Evolutionary conservation across 2,113 vertebrate species (phyloP).

Genomic region (Periophthalmus modestus): DNA sequence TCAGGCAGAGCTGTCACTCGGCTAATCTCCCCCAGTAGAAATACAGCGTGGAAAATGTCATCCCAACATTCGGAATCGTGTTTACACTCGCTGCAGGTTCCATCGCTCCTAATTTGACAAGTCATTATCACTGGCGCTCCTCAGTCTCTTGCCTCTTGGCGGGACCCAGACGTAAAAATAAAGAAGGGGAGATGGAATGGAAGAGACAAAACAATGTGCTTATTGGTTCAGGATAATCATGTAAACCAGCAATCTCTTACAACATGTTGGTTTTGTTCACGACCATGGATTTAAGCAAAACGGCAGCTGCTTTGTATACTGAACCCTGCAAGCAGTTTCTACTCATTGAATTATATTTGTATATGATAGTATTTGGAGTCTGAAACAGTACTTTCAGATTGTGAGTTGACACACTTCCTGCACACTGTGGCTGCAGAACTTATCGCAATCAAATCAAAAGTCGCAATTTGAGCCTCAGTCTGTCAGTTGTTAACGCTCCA

Average conservation of each 20-base stretch:
- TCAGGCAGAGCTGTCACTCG: slow-evolving; percentile 68
- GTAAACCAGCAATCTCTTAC: slow-evolving; percentile 43
- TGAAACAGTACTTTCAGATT: neutral
- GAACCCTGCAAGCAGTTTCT: neutral
- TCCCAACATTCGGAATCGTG: slow-evolving; percentile 71
- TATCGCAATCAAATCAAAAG: too few relatives aligned
- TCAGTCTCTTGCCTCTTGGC: slow-evolving; percentile 52
- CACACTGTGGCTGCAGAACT: too few relatives aligned
- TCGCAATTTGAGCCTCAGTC: too few relatives aligned
- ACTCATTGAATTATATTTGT: neutral
- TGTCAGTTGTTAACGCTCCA: too few relatives aligned
- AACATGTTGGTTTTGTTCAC: slow-evolving; percentile 16
- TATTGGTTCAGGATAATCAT: slow-evolving; percentile 46
- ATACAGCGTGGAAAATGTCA: slow-evolving; percentile 74
- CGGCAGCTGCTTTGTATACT: neutral
- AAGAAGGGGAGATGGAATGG: slow-evolving; percentile 33
- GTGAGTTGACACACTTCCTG: too few relatives aligned
- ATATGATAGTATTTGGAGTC: neutral
- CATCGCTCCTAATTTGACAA: slow-evolving; percentile 78
- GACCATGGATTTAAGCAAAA: neutral
- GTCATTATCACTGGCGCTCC: slow-evolving; percentile 74
- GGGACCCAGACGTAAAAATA: slow-evolving; percentile 50
- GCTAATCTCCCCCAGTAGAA: slow-evolving; percentile 76
- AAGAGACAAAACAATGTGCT: slow-evolving; percentile 51
- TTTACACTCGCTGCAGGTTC: slow-evolving; percentile 76